These are phyloP conservation scores for Archilochus colubris DNA, from an alignment of 2,113 vertebrate species.

Conservation along the genomic window DNA sequence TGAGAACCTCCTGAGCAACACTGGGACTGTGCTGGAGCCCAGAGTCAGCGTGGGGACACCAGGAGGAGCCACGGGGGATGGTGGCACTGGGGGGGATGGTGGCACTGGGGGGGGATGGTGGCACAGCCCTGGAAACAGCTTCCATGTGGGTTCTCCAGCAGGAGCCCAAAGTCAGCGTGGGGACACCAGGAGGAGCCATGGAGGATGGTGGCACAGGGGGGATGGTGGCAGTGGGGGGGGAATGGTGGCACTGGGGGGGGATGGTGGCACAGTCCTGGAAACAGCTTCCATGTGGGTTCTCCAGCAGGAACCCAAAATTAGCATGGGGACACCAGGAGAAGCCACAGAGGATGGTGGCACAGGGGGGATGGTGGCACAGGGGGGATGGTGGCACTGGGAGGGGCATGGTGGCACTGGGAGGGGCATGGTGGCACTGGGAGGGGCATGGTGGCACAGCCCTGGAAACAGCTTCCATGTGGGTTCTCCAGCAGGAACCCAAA, in stretches of 20 bases:
- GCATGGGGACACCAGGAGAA: fast-evolving
- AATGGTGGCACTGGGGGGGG: not conserved
- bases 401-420: too few relatives aligned
- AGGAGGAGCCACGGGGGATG: fast-evolving
- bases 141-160: too few relatives aligned
- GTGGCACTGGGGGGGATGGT: not conserved
- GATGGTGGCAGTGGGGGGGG: not conserved
- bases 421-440: not conserved
- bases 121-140: too few relatives aligned
- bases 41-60: fast-evolving
- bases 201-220: not conserved
- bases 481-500: not conserved
- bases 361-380: not conserved
- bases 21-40: fast-evolving
- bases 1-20: fast-evolving
- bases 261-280: not conserved
- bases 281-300: too few relatives aligned
- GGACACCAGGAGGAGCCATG: fast-evolving
- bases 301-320: not conserved
- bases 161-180: fast-evolving
- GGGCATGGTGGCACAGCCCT: not conserved
- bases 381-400: too few relatives aligned
- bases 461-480: not conserved
- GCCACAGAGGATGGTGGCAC: not conserved
- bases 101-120: too few relatives aligned